Conservation (phyloP, 2,797 vertebrate genomes). For the Coranthus polyacanthus region DNA sequence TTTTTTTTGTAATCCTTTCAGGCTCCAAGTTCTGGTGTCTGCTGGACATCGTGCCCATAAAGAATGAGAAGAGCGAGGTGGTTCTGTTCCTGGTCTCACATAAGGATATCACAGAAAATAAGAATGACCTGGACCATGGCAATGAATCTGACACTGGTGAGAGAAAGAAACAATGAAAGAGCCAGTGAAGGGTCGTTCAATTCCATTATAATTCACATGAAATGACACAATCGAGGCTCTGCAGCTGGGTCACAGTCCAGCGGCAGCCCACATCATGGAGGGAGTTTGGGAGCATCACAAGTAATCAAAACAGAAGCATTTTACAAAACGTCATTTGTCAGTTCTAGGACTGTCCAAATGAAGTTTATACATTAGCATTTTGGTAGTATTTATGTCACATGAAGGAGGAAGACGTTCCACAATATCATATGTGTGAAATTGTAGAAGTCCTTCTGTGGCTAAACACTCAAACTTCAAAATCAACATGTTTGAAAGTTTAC, state of each 20-base stretch:
- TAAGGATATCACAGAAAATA: constrained; percentile 89
- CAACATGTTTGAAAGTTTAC: too few relatives aligned
- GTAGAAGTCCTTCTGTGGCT: too few relatives aligned
- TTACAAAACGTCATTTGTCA: too few relatives aligned
- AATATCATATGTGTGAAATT: too few relatives aligned
- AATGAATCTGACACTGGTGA: constrained; percentile 81
- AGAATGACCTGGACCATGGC: constrained; percentile 76
- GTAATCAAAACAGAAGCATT: too few relatives aligned
- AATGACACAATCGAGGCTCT: constrained; percentile 22
- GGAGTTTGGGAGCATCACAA: too few relatives aligned
- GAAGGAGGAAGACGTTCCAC: too few relatives aligned
- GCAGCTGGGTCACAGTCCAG: constrained; percentile 28
- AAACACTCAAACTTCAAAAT: too few relatives aligned
- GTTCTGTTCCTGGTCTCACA: constrained; percentile 89
- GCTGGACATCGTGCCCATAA: constrained; percentile 87
- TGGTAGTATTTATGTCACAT: too few relatives aligned
- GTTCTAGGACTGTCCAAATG: too few relatives aligned
- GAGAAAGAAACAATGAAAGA: constrained; percentile 17
- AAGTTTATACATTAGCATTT: too few relatives aligned
- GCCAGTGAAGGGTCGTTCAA: constrained; percentile 4
- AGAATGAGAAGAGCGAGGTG: constrained; percentile 90
- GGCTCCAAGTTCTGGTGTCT: constrained; percentile 89
- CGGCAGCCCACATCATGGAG: neutral
- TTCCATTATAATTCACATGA: constrained; percentile 33
- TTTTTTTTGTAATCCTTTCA: constrained; percentile 49